These are phyloP conservation scores for Chloroclystis v-ata DNA, from an alignment of 2,888 invertebrate genomes.

Conservation along the genomic window DNA sequence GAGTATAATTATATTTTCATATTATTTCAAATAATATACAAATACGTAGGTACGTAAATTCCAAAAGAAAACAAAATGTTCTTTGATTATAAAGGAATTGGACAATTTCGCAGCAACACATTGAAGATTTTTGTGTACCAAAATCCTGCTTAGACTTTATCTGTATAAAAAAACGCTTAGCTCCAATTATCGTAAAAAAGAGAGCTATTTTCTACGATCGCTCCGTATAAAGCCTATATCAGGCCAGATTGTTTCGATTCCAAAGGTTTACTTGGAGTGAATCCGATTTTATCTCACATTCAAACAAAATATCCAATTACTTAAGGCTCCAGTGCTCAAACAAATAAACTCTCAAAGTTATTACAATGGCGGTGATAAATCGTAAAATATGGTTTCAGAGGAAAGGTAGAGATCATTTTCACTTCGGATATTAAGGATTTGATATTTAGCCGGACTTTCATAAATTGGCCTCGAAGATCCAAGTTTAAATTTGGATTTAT, in stretches of 20 bases:
- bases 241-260: slow-evolving; percentile 37
- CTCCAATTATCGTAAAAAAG: slow-evolving; percentile 32
- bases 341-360: slow-evolving; percentile 37
- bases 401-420: background rate
- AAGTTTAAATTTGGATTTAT: background rate
- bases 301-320: slow-evolving; percentile 63
- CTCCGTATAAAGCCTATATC: slow-evolving; percentile 26
- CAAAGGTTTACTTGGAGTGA: slow-evolving; percentile 42
- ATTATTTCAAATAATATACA: too few relatives aligned
- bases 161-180: slow-evolving; percentile 14
- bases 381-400: slow-evolving; percentile 12
- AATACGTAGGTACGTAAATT: too few relatives aligned
- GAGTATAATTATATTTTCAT: too few relatives aligned
- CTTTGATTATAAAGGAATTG: background rate
- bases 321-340: slow-evolving; percentile 37
- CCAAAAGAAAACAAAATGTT: too few relatives aligned
- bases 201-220: slow-evolving; percentile 30
- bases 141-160: background rate
- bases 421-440: background rate
- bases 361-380: slow-evolving; percentile 40
- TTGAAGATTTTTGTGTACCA: background rate
- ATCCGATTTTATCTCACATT: slow-evolving; percentile 55
- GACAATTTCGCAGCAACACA: background rate
- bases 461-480: background rate
- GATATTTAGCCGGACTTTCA: background rate